Evolutionary conservation across 2,113 vertebrate species (phyloP), one percentile per base, ranked within the genome.

Genomic region (Trematomus loennbergii): DNA sequence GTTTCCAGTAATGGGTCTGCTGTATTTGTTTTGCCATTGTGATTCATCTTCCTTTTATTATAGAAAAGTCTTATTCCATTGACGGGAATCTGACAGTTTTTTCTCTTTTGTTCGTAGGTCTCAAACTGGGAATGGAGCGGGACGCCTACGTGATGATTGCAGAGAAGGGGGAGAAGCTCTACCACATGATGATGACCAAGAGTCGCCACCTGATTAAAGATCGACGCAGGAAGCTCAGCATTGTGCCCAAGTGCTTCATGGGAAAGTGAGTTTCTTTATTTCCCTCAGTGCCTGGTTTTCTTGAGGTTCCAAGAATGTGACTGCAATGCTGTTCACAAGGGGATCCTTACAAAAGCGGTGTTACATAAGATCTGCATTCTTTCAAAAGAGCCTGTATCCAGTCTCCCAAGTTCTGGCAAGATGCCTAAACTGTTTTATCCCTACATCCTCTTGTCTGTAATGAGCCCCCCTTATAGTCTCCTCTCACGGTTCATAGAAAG

Each of bases 181-280:
- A 99, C 92, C 98, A 99, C 94, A 97, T 97, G 96, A 98, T 99
- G 97, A 99, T 96, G 97, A 98, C 89, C 94, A 97, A 96, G 93
- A 99, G 96, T 90, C 96, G 96, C 48, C 97, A 97, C 87, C 95
- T 99, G 79, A 99, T 99, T 86, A 99, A 97, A 91, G 98, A 99
- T 64, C 93, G 98, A n/a, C 96, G 98, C 80, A 94, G 97, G 87
- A 99, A 99, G 93, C 95, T 99, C 87, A 98, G 96, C 94, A 97
- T 95, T 12, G 96, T 99, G 84, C 97, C 97, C 91, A 99, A 99
- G 93, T 99, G 98, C 93, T 99, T 99, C 94, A 95, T 98, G 78
- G 98, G 98, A 96, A 99, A 98, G 98, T 99, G 95, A 98, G 98
- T 97, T 78, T 64, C 46, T 82, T 78, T 49, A 17, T 58, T 29